These are phyloP conservation scores for Phrynocephalus vlangalii DNA, from an alignment of 2,797 vertebrate genomes.

Conservation along the genomic window DNA sequence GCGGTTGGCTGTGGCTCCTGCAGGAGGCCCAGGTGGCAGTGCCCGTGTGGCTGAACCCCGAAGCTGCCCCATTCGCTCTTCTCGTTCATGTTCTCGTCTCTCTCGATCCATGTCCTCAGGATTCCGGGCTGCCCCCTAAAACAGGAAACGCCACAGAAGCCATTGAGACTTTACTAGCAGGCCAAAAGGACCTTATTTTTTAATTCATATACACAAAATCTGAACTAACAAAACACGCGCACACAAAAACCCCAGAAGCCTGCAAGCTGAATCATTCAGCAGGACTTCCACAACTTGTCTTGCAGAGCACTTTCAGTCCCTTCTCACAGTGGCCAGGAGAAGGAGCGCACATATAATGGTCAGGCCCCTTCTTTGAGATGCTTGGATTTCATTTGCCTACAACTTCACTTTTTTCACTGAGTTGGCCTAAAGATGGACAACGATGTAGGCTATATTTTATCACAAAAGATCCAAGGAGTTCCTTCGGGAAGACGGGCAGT, in stretches of 20 bases:
- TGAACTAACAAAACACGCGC: background rate
- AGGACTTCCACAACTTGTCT: background rate
- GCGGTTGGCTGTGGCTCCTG: conserved; percentile 86
- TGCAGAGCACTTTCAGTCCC: background rate
- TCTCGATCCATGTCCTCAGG: conserved; percentile 93
- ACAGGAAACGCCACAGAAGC: accelerated
- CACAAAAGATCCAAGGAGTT: too few relatives aligned
- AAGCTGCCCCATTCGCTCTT: conserved; percentile 89
- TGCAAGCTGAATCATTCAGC: background rate
- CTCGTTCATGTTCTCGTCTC: conserved; percentile 89
- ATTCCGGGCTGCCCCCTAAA: conserved; percentile 91
- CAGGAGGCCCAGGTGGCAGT: conserved; percentile 87
- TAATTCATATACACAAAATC: background rate
- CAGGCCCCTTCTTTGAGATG: background rate
- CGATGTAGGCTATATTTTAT: background rate
- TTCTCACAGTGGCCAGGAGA: background rate
- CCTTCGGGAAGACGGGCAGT: too few relatives aligned
- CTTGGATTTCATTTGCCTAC: background rate
- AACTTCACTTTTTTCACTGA: background rate
- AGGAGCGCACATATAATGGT: background rate
- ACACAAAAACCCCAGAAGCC: background rate
- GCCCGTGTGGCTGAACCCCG: conserved; percentile 88
- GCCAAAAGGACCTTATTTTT: background rate
- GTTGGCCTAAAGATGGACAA: background rate
- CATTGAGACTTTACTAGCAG: accelerated